Base-by-base conservation (phyloP, 2,113 vertebrate species). In the Charadrius vociferus region DNA sequence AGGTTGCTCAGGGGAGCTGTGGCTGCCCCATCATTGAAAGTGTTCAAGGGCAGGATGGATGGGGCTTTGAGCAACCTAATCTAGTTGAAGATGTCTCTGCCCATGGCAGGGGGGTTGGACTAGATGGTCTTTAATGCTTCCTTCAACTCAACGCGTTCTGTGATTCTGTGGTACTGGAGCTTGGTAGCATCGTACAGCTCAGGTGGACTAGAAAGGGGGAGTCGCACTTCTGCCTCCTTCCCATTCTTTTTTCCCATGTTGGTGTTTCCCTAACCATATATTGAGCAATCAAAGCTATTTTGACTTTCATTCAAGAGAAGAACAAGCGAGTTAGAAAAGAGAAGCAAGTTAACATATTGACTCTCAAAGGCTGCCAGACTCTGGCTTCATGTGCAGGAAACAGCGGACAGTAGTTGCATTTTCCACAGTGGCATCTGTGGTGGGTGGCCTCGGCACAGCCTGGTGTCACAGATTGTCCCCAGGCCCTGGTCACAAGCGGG, bases 371-470 rank as follows among this genome's bases (percentile, higher is more conserved):
- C 50, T 49, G 50, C 37, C 3, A 3, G 34, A 6, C 30, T 45
- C 30, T 74, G 47, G 7, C 30, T 90, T 63, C 12, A 13, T 30
- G 10, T 68, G 50, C 32, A 65, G 55, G 19, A 72, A 74, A 17
- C 30, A 37, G 30, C 4, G 3, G 41, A 47, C 41, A 27, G n/a
- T 4, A 34, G 45, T 23, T 1, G 0, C 56, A 29, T 26, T 58
- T 84, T 50, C 50, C 45, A 39, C 18, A 1, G 58, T 1, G 65
- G 26, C 21, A 62, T 9, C 20, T 72, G 34, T 1, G 2, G 24
- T 32, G 16, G 24, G 34, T 82, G 53, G 19, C 63, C 47, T 50
- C 68, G 32, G 24, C 30, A 19, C 45, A 80, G 29, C 56, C n/a
- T 58, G 2, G 23, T 68, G 59, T 63, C 70, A 81, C 55, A 32